Conservation (phyloP, 2,113 vertebrate genomes). For the Cygnus atratus region DNA sequence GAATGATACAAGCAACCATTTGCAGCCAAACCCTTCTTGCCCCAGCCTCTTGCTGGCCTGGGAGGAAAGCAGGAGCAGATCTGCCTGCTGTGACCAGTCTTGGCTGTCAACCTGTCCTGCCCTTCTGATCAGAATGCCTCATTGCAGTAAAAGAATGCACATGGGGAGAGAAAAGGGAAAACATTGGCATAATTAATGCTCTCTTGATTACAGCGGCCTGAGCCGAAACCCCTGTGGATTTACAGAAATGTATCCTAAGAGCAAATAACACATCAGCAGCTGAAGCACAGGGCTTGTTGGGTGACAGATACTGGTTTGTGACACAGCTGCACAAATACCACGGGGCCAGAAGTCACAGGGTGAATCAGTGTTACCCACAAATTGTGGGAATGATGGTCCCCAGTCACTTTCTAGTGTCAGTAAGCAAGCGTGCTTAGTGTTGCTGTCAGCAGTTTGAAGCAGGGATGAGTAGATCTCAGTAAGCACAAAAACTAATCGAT, state of each 20-base stretch:
- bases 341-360: neutral
- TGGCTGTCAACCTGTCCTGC: neutral
- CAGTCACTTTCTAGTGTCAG: neutral
- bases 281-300: neutral
- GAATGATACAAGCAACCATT: neutral
- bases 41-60: neutral
- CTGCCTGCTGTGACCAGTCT: neutral
- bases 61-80: neutral
- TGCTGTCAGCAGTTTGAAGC: neutral
- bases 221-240: neutral
- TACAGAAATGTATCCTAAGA: neutral
- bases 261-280: neutral
- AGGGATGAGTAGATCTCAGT: neutral
- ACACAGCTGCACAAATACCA: neutral
- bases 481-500: neutral
- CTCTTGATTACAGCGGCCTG: neutral
- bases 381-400: neutral
- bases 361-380: neutral
- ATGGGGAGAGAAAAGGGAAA: neutral
- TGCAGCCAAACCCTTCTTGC: neutral
- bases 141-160: neutral
- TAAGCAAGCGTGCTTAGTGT: neutral
- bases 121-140: neutral
- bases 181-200: neutral
- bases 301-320: neutral